Conservation (phyloP, 2,797 vertebrate genomes). For the Megaceryle alcyon region DNA sequence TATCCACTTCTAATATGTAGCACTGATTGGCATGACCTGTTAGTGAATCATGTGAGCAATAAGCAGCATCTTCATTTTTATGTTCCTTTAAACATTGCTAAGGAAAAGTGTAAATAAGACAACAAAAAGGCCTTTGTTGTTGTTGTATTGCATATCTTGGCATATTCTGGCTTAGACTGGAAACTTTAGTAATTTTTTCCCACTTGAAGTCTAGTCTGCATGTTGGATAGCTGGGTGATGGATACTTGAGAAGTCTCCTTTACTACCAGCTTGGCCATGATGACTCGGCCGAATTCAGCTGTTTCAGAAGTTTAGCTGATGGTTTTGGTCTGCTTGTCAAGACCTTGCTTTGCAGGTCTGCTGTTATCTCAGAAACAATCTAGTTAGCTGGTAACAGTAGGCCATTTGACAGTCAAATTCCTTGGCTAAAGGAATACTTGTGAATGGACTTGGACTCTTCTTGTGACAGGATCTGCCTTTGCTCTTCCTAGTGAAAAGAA, state of each 20-base stretch:
- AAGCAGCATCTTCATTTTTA: neutral
- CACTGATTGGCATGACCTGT: neutral
- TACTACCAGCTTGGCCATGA: neutral
- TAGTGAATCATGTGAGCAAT: neutral
- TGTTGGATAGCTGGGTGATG: neutral
- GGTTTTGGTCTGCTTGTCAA: neutral
- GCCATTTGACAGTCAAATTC: neutral
- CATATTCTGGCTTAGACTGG: neutral
- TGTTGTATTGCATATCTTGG: neutral
- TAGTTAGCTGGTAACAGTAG: neutral
- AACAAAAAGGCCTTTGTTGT: neutral
- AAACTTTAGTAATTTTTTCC: neutral
- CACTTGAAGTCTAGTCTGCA: neutral
- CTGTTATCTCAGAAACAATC: neutral
- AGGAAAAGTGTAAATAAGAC: neutral
- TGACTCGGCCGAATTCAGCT: neutral
- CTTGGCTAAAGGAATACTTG: neutral
- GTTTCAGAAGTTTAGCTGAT: neutral
- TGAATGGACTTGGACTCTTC: neutral
- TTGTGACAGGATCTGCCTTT: neutral
- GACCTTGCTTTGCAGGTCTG: neutral
- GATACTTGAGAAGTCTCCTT: neutral
- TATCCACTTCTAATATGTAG: neutral
- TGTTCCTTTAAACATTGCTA: neutral
- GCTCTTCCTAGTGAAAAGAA: neutral